Conservation (phyloP, 2,797 vertebrate genomes). For the Thaleichthys pacificus region DNA sequence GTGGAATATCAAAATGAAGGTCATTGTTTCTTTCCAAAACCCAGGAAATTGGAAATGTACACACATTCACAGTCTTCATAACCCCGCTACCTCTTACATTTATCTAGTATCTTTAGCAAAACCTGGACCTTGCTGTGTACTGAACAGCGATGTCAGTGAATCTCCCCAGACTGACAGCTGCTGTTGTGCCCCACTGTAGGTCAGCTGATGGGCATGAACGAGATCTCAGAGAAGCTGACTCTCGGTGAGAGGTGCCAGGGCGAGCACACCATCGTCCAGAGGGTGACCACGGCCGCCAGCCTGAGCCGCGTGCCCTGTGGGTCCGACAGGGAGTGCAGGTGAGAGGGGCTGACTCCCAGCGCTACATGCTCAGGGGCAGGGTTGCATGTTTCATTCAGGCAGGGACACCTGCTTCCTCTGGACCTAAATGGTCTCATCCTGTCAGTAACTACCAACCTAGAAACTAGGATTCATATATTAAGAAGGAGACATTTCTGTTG, state of each 20-base stretch:
- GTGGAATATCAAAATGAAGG: no score
- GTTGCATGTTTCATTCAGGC: no score
- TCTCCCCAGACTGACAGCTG: neutral
- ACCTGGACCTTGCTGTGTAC: no score
- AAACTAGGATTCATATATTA: no score
- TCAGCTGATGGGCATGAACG: conserved; percentile 96
- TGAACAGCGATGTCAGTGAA: no score
- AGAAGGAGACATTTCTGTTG: no score
- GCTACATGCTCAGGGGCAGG: no score
- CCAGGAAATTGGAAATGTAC: neutral
- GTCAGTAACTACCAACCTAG: no score
- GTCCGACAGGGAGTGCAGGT: conserved; percentile 92
- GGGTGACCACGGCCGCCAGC: conserved; percentile 84
- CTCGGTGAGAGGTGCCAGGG: conserved; percentile 79
- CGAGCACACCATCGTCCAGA: conserved; percentile 87
- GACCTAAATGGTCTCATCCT: no score
- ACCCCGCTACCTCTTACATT: neutral
- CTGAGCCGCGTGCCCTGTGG: conserved; percentile 93
- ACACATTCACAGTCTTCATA: neutral
- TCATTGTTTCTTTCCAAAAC: neutral
- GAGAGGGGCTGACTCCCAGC: conserved; percentile 21
- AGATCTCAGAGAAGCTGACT: conserved; percentile 87
- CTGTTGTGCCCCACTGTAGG: conserved; percentile 70
- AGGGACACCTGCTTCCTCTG: no score
- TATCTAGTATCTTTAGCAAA: no score